Evolutionary conservation across 2,113 vertebrate species (phyloP).

Genomic region (Blennius ocellaris): DNA sequence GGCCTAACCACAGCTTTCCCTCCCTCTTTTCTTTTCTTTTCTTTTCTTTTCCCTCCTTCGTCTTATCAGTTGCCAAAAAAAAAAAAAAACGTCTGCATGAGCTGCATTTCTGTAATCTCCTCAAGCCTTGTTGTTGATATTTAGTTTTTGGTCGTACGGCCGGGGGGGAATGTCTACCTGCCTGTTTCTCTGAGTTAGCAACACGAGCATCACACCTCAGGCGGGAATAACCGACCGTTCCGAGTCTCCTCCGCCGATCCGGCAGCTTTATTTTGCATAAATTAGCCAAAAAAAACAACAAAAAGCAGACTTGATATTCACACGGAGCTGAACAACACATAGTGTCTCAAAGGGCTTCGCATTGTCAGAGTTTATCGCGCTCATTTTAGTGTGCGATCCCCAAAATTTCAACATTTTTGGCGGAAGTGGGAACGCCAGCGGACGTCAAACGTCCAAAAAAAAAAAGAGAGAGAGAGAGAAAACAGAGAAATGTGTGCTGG

Average conservation of each 20-base stretch:
- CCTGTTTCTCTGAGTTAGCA: slow-evolving; percentile 78
- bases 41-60: too few species aligned
- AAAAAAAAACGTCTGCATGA: slow-evolving; percentile 78
- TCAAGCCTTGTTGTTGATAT: slow-evolving; percentile 40
- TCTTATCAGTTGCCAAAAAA: slow-evolving; percentile 66
- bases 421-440: too few species aligned
- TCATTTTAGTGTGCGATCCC: slow-evolving; percentile 26
- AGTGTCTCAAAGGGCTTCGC: slow-evolving; percentile 46
- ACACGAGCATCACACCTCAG: slow-evolving; percentile 37
- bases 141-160: slow-evolving; percentile 67
- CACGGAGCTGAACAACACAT: neutral
- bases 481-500: slow-evolving; percentile 62
- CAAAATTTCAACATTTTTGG: slow-evolving; percentile 34
- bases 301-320: slow-evolving; percentile 43
- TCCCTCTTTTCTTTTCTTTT: slow-evolving; percentile 37
- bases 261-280: slow-evolving; percentile 32
- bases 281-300: slow-evolving; percentile 35
- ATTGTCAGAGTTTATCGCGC: slow-evolving; percentile 18
- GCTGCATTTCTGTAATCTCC: slow-evolving; percentile 55
- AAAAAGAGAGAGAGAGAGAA: neutral
- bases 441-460: slow-evolving; percentile 1
- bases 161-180: slow-evolving; percentile 74
- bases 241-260: slow-evolving; percentile 17
- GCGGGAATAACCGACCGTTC: slow-evolving; percentile 42
- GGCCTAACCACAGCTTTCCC: slow-evolving; percentile 68